phyloP scores from a whole-genome alignment of 2,797 vertebrate genomes.

The Pempheris klunzingeri region DNA sequence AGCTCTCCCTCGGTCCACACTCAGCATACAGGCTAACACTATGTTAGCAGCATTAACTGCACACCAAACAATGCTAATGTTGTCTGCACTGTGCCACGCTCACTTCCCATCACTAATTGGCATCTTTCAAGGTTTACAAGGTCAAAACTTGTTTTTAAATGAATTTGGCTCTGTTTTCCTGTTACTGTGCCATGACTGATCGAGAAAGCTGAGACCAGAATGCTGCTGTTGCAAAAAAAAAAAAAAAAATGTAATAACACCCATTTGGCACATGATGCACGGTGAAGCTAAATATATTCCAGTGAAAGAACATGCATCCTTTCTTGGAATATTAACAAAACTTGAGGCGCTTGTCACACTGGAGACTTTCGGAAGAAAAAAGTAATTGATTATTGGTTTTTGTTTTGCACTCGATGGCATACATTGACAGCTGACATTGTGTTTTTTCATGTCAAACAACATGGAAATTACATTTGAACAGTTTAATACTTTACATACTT shows the following conservation, averaged over 20 bases:
- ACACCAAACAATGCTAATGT: slow-evolving; percentile 46
- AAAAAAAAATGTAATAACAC: slow-evolving; percentile 13
- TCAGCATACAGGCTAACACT: slow-evolving; percentile 30
- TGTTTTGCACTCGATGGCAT: slow-evolving; percentile 40
- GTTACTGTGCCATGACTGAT: slow-evolving; percentile 19
- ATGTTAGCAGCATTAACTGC: slow-evolving; percentile 28
- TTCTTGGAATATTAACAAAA: slow-evolving; percentile 31
- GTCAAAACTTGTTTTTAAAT: slow-evolving; percentile 54
- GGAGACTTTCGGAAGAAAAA: slow-evolving; percentile 37
- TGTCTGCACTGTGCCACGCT: not conserved
- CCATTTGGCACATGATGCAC: slow-evolving; percentile 30
- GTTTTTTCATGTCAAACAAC: slow-evolving; percentile 27
- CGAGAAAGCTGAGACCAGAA: slow-evolving; percentile 16
- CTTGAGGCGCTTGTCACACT: slow-evolving; percentile 42
- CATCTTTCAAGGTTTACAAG: slow-evolving; percentile 34
- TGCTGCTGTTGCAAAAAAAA: too few relatives aligned
- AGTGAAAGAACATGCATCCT: not conserved
- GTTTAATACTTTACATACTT: slow-evolving; percentile 23
- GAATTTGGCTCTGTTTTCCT: slow-evolving; percentile 46
- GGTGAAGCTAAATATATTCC: slow-evolving; percentile 17
- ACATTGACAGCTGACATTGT: slow-evolving; percentile 26
- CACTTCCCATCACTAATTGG: slow-evolving; percentile 47
- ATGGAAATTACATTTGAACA: slow-evolving; percentile 28
- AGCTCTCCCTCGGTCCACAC: slow-evolving; percentile 46
- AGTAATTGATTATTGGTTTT: slow-evolving; percentile 52